A percentile compares a stretch with the other conserved stretches of the same genome.
Conservation (phyloP, 1,140 invertebrate genomes). For the Heliothis virescens region DNA sequence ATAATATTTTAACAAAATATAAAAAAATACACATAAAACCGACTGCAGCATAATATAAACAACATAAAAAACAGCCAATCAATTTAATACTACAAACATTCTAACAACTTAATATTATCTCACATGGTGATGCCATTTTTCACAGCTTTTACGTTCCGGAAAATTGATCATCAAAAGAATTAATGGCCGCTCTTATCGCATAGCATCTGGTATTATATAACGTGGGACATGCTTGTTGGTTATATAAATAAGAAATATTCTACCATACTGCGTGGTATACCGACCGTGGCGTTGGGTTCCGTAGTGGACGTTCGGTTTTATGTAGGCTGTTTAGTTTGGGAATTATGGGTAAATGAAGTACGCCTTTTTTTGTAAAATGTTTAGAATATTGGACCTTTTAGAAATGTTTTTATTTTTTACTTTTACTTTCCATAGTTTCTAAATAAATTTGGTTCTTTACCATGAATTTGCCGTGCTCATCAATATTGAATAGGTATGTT, state of each 20-base stretch:
- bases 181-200: slow-evolving; percentile 19
- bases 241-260: slow-evolving; percentile 20
- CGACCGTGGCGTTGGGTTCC: slow-evolving; percentile 1
- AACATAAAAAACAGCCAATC: neutral
- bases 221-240: slow-evolving; percentile 2
- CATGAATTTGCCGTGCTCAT: too few species aligned
- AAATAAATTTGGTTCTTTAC: too few species aligned
- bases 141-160: slow-evolving; percentile 30
- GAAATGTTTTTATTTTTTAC: too few species aligned
- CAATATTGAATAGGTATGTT: too few species aligned
- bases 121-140: slow-evolving; percentile 27
- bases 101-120: slow-evolving; percentile 12
- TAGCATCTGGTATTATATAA: slow-evolving; percentile 36
- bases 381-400: too few species aligned
- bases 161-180: slow-evolving; percentile 17
- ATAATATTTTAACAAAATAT: too few species aligned
- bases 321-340: too few species aligned
- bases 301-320: neutral
- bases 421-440: too few species aligned
- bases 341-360: too few species aligned
- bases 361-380: too few species aligned
- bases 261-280: neutral
- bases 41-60: neutral
- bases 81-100: slow-evolving; percentile 9
- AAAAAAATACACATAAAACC: neutral